These are phyloP conservation scores for Azemiops feae DNA, from an alignment of 2,113 vertebrate species.

Conservation along the genomic window DNA sequence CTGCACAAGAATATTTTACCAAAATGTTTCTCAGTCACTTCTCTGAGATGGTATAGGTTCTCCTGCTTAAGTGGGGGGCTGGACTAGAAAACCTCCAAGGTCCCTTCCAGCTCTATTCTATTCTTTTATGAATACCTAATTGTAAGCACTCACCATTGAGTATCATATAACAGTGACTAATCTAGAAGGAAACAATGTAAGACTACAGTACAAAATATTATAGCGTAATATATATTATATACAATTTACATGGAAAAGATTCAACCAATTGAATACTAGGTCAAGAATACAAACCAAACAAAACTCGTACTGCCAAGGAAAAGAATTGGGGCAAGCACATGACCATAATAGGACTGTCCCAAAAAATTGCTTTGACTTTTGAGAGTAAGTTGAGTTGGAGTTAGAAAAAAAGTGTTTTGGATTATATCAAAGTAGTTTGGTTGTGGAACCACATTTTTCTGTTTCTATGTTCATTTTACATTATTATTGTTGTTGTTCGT, in stretches of 20 bases:
- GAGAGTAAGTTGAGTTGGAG: neutral
- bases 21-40: too few relatives aligned
- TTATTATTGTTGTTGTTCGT: neutral
- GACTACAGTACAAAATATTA: neutral
- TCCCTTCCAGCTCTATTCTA: too few relatives aligned
- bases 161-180: slow-evolving; percentile 36
- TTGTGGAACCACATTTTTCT: neutral
- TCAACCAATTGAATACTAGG: neutral
- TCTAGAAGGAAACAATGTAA: slow-evolving; percentile 44
- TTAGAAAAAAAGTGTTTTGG: neutral
- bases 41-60: too few relatives aligned
- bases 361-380: neutral
- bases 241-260: too few relatives aligned
- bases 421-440: neutral
- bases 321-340: neutral
- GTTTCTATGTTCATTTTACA: neutral
- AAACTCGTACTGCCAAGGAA: neutral
- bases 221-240: too few relatives aligned
- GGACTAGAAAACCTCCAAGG: too few relatives aligned
- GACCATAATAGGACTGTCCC: neutral
- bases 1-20: too few relatives aligned
- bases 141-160: slow-evolving; percentile 35
- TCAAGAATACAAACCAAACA: neutral
- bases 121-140: neutral
- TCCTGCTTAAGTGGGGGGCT: too few relatives aligned